Conservation (phyloP, 1,140 invertebrate genomes). For the Scaptodrosophila lebanonensis region DNA sequence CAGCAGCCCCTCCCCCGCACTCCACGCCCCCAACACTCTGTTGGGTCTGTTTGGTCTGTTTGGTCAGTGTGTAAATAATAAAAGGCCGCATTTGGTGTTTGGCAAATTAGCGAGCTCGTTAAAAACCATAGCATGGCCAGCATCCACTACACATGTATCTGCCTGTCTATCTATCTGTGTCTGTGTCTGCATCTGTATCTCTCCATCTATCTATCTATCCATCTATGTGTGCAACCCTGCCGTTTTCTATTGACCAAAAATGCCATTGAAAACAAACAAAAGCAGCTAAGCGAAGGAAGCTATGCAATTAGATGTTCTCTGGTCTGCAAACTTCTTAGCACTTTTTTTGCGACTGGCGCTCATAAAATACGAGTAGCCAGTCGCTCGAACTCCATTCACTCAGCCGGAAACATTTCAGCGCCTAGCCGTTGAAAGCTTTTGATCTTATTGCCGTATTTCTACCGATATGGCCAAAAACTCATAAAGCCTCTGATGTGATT, state of each 20-base stretch:
- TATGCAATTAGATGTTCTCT: background rate
- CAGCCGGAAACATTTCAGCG: conserved; percentile 40
- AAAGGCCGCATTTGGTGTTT: conserved; percentile 40
- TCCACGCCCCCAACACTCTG: conserved; percentile 1
- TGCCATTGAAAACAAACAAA: conserved; percentile 69
- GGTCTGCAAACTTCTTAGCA: conserved; percentile 14
- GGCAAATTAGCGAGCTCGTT: conserved; percentile 64
- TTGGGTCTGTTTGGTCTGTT: conserved; percentile 24
- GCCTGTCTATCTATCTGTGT: background rate
- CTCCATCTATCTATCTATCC: background rate
- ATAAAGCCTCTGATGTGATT: conserved; percentile 40
- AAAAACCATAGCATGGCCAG: conserved; percentile 41
- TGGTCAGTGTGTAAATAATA: conserved; percentile 51
- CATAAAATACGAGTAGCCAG: conserved; percentile 39
- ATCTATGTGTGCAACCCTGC: conserved; percentile 33
- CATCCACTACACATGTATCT: background rate
- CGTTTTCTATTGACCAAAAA: conserved; percentile 24
- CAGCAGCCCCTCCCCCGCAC: too few species aligned
- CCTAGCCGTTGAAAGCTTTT: conserved; percentile 54
- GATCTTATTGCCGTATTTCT: conserved; percentile 40
- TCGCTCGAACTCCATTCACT: background rate
- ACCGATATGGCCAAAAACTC: conserved; percentile 13
- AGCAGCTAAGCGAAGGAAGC: conserved; percentile 8
- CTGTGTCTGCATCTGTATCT: background rate
- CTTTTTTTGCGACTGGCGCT: conserved; percentile 43